phyloP scores from a whole-genome alignment of 2,888 invertebrate species.

The Luperina nickerlii region DNA sequence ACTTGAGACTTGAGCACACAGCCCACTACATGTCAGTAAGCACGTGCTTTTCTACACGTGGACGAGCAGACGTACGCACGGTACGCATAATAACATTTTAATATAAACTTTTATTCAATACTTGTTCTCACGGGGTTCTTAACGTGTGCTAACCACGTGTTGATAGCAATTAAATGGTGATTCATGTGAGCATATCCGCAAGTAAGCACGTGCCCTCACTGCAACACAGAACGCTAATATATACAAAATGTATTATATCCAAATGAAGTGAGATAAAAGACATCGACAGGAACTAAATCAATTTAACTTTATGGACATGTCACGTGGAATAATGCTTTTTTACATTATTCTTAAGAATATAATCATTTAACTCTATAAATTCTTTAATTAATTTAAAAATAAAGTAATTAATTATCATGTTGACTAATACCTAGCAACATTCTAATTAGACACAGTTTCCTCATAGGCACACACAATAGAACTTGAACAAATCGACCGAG shows the following conservation, averaged over 20 bases:
- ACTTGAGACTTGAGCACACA: slow-evolving; percentile 32
- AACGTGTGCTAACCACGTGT: slow-evolving; percentile 81
- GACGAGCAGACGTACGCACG: slow-evolving; percentile 59
- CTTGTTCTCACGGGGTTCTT: slow-evolving; percentile 72
- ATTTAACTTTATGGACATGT: slow-evolving; percentile 15
- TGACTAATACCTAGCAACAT: slow-evolving; percentile 71
- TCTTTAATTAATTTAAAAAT: slow-evolving; percentile 15
- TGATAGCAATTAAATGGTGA: slow-evolving; percentile 79
- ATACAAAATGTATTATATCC: slow-evolving; percentile 62
- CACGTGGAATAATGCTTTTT: not conserved
- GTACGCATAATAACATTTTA: slow-evolving; percentile 62
- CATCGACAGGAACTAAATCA: slow-evolving; percentile 34
- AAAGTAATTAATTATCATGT: slow-evolving; percentile 36
- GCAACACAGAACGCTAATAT: slow-evolving; percentile 56
- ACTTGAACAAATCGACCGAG: slow-evolving; percentile 74
- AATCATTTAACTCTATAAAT: not conserved
- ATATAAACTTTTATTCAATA: slow-evolving; percentile 56
- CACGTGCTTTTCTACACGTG: slow-evolving; percentile 62
- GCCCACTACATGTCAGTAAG: slow-evolving; percentile 45
- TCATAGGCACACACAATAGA: slow-evolving; percentile 72
- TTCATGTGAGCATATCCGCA: slow-evolving; percentile 79
- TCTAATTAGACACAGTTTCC: slow-evolving; percentile 72
- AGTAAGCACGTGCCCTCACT: slow-evolving; percentile 73
- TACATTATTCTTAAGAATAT: not conserved
- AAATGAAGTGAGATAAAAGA: slow-evolving; percentile 56